Evolutionary conservation across 2,113 vertebrate species (phyloP).

Genomic region (Seriola rivoliana): DNA sequence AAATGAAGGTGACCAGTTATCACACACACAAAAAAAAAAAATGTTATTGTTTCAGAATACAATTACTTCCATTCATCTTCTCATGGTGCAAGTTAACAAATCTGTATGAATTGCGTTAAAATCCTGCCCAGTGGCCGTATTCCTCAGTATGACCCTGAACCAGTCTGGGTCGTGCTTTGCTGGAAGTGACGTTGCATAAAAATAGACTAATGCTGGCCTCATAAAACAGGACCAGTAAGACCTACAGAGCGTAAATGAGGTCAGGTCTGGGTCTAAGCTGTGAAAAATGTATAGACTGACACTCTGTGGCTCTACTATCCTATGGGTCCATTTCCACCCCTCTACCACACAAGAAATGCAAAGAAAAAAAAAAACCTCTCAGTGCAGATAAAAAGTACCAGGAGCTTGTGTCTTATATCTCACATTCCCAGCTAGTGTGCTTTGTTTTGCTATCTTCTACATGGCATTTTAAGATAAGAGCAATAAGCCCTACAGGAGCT

Average conservation of each 20-base stretch:
- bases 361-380: neutral
- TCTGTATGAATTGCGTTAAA: neutral
- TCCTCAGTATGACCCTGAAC: conserved; percentile 60
- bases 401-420: conserved; percentile 1
- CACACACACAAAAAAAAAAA: too few species aligned
- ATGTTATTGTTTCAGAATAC: neutral
- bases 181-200: conserved; percentile 55
- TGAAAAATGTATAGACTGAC: conserved; percentile 3
- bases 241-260: conserved; percentile 44
- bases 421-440: neutral
- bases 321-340: neutral
- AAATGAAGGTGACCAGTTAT: neutral
- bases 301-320: neutral
- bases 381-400: conserved; percentile 12
- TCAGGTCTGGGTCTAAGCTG: conserved; percentile 33
- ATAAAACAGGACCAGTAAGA: conserved; percentile 33
- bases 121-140: neutral
- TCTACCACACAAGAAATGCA: neutral
- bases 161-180: conserved; percentile 59
- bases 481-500: conserved; percentile 17
- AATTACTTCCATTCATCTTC: neutral
- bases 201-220: conserved; percentile 55
- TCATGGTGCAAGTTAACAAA: neutral
- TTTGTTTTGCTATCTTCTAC: conserved; percentile 19
- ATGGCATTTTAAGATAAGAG: conserved; percentile 48